A percentile compares a stretch with the other conserved stretches of the same genome.
These are phyloP conservation scores for Pseudanteris insignis DNA, from an alignment of 2,888 invertebrate species.

Conservation along the genomic window DNA sequence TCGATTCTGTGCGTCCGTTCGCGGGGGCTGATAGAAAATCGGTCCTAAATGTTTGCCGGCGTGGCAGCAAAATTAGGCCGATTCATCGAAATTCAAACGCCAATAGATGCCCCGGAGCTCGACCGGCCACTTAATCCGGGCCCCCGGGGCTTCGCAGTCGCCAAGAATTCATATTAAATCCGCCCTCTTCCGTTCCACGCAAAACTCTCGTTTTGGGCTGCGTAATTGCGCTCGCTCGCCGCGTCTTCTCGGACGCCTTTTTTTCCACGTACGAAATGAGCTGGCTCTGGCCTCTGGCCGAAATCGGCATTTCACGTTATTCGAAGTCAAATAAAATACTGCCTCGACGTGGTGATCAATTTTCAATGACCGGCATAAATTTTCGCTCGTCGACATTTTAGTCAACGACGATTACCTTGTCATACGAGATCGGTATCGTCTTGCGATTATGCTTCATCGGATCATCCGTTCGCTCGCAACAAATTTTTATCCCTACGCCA, in stretches of 20 bases:
- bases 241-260: conserved; percentile 9
- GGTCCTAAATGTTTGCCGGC: conserved; percentile 39
- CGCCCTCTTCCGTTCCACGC: conserved; percentile 39
- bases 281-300: not conserved
- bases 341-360: conserved; percentile 1
- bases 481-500: too few species aligned
- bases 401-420: too few species aligned
- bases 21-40: conserved; percentile 43
- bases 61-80: conserved; percentile 49
- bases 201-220: conserved; percentile 31
- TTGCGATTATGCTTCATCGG: too few species aligned
- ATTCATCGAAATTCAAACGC: conserved; percentile 51
- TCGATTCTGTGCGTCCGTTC: conserved; percentile 2
- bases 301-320: conserved; percentile 4
- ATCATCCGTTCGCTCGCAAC: too few species aligned
- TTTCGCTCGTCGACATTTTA: too few species aligned
- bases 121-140: conserved; percentile 12
- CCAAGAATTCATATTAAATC: conserved; percentile 41
- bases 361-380: conserved; percentile 1
- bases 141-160: conserved; percentile 17
- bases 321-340: conserved; percentile 7
- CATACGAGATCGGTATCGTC: too few species aligned
- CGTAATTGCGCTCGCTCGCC: conserved; percentile 20
- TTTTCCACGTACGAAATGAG: conserved; percentile 3
- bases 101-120: conserved; percentile 22